These are phyloP conservation scores for Alligator mississippiensis DNA, from an alignment of 2,113 vertebrate genomes.

Conservation along the genomic window DNA sequence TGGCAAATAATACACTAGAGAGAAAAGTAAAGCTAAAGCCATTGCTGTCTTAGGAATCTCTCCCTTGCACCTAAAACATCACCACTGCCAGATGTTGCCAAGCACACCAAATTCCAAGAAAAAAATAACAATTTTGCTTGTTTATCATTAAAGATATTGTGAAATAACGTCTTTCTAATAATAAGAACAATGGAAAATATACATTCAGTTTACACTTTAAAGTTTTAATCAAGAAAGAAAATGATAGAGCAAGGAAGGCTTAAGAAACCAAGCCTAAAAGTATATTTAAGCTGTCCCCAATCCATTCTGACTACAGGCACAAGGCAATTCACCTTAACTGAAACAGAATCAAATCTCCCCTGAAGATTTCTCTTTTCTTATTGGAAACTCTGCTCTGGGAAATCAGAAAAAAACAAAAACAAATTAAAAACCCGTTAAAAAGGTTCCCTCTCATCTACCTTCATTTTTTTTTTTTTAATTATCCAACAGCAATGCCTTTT, in stretches of 20 bases:
- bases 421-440: no score
- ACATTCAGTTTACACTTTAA: neutral
- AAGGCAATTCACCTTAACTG: neutral
- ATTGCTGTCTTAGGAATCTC: neutral
- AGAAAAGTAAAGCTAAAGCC: neutral
- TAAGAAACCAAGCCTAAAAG: neutral
- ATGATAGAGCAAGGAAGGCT: neutral
- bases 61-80: no score
- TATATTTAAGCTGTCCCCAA: neutral
- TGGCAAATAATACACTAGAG: neutral
- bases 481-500: neutral
- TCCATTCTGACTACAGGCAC: neutral
- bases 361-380: neutral
- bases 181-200: neutral
- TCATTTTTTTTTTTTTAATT: neutral
- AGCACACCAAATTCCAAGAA: accelerated
- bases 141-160: neutral
- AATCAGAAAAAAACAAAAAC: neutral
- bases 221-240: neutral
- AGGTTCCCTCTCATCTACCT: neutral
- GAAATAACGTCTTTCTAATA: neutral
- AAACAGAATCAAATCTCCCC: neutral
- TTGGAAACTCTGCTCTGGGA: neutral
- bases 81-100: neutral
- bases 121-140: neutral